Conservation (phyloP, 2,797 vertebrate species). For the Arctocebus calabarensis region DNA sequence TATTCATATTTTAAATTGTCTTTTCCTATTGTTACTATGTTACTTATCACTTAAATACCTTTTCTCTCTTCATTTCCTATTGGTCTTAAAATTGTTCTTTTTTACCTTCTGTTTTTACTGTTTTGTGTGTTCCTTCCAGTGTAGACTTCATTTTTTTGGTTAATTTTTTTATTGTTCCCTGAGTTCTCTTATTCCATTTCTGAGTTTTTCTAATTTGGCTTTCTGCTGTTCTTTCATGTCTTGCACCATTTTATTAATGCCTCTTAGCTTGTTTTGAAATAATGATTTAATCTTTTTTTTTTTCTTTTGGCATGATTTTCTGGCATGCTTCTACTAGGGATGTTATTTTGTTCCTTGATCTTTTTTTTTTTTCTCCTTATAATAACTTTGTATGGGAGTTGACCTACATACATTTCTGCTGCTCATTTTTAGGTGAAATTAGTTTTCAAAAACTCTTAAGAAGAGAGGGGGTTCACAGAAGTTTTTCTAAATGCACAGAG, state of each 20-base stretch:
- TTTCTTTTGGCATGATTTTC: constrained; percentile 40
- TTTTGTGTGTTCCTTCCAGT: neutral
- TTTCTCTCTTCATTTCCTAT: constrained; percentile 25
- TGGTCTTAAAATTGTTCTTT: neutral
- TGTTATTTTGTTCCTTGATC: constrained; percentile 63
- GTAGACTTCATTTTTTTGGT: neutral
- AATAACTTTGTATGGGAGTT: constrained; percentile 80
- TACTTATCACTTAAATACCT: neutral
- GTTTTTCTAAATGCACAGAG: constrained; percentile 16
- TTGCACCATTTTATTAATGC: constrained; percentile 63
- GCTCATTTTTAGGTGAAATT: constrained; percentile 76
- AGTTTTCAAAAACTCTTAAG: constrained; percentile 64
- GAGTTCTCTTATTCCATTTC: neutral
- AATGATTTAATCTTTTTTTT: constrained; percentile 44
- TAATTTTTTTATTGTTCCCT: constrained; percentile 17
- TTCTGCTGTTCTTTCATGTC: constrained; percentile 52
- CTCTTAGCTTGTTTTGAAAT: constrained; percentile 52
- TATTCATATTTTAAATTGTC: neutral
- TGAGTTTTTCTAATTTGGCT: constrained; percentile 16
- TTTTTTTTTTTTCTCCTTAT: constrained; percentile 55
- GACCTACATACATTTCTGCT: constrained; percentile 79
- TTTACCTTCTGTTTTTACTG: neutral
- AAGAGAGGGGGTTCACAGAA: neutral
- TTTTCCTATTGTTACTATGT: neutral
- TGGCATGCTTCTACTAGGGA: constrained; percentile 58